Base-by-base conservation (phyloP, 1,140 invertebrate species). In the Lepidostoma basale region DNA sequence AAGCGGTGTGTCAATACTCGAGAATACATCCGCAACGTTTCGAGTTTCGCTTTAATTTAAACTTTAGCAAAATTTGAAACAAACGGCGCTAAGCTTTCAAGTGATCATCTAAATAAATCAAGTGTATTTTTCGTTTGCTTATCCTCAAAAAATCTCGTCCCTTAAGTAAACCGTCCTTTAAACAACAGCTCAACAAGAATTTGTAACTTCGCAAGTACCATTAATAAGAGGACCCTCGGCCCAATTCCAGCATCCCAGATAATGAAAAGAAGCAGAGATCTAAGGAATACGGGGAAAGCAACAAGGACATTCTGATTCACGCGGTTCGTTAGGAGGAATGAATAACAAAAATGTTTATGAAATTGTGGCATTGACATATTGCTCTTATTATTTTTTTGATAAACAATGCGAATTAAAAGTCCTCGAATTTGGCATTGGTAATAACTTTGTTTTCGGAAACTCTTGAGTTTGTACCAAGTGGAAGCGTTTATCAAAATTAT, bases 91-190 rank as follows among this genome's bases (percentile, higher is more conserved):
- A 16, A 33, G 12, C 23, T 54, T 54, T 54, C n/a, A 33, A 54
- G 49, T 54, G 23, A 54, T 54, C 12, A 16, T 54, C 25, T 54
- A 54, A 54, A 54, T 54, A 54, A 33, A 28, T 54, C 49, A 16
- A 28, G 23, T 0, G 25, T 28, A 54, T 54, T 54, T 54, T 54
- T 54, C 26, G 26, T 54, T n/a, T 6, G 2, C n/a, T 54, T 54
- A 16, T 54, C 26, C 14, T 54, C 49, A 54, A 54, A 54, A 52
- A 54, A 16, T 54, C 49, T 16, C 26, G 49, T 26, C n/a, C 20
- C 49, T 54, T 54, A 18, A 54, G 49, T 54, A 54, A 54, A 54
- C 25, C 49, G 49, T 54, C 14, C 49, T 54, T 54, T 54, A 47
- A 47, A 54, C 49, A 54, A 30, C 25, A 54, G 49, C 30, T 28